Conservation (phyloP, 2,113 vertebrate species). For the Hippocampus abdominalis region DNA sequence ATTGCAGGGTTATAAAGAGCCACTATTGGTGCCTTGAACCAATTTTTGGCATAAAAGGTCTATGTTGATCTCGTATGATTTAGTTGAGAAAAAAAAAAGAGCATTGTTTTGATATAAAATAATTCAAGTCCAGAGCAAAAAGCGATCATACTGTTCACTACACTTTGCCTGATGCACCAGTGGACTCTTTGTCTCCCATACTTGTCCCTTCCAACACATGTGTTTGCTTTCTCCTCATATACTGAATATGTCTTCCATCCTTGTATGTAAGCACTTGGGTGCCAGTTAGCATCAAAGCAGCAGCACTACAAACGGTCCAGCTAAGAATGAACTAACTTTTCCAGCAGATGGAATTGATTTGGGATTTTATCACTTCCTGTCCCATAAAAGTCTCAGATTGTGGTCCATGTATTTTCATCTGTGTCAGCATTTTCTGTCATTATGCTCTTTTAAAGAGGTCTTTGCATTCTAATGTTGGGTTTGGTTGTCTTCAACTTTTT, state of each 20-base stretch:
- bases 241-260: not conserved
- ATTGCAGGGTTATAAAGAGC: constrained; percentile 5
- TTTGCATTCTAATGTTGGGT: constrained; percentile 35
- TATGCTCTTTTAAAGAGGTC: constrained; percentile 35
- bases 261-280: not conserved
- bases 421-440: constrained; percentile 59
- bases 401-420: constrained; percentile 55
- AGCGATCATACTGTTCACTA: not conserved
- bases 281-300: constrained; percentile 22
- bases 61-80: not conserved
- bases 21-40: not conserved
- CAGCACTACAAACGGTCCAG: constrained; percentile 27
- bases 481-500: constrained; percentile 15
- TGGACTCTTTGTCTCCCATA: not conserved
- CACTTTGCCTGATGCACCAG: not conserved
- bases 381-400: constrained; percentile 63
- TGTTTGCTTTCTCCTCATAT: not conserved
- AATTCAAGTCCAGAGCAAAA: not conserved
- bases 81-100: not conserved
- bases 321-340: constrained; percentile 50
- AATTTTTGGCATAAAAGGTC: no score
- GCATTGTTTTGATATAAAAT: not conserved
- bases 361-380: constrained; percentile 73
- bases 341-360: constrained; percentile 71
- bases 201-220: not conserved